Percentiles rank a stretch among this genome's conserved stretches.
Conservation (phyloP, 1,140 invertebrate genomes). For the Leguminivora glycinivorella region DNA sequence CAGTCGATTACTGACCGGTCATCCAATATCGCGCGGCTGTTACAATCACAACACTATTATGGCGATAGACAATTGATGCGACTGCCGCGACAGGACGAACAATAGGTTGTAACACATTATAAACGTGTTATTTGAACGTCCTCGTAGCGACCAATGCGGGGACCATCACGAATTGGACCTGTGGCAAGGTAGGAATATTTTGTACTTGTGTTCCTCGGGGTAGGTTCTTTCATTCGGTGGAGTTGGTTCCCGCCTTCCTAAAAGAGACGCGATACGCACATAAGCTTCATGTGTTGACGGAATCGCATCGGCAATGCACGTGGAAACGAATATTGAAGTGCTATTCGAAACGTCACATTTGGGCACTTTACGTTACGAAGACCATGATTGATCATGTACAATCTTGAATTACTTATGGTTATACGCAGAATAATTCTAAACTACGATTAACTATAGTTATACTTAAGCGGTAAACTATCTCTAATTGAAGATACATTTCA, state of each 20-base stretch:
- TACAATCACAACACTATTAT: constrained; percentile 22
- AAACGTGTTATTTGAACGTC: constrained; percentile 21
- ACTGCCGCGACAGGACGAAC: constrained; percentile 9
- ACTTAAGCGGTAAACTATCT: no score
- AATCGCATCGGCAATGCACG: no score
- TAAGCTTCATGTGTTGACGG: no score
- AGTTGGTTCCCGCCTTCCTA: background rate
- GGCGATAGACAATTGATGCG: constrained; percentile 23
- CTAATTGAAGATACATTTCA: no score
- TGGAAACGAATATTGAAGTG: no score
- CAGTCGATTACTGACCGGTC: background rate
- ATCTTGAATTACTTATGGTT: no score
- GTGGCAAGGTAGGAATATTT: background rate
- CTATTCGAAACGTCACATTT: no score
- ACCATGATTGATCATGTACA: no score
- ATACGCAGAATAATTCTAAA: no score
- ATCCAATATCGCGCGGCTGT: constrained; percentile 2
- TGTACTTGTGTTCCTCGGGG: background rate
- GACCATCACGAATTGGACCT: background rate
- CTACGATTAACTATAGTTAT: no score
- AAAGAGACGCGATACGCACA: background rate
- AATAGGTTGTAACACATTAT: constrained; percentile 24
- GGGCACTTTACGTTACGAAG: no score
- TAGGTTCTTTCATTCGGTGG: background rate
- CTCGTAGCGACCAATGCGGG: background rate